These are phyloP conservation scores for Callipepla squamata DNA, from an alignment of 2,113 vertebrate species.

Conservation along the genomic window DNA sequence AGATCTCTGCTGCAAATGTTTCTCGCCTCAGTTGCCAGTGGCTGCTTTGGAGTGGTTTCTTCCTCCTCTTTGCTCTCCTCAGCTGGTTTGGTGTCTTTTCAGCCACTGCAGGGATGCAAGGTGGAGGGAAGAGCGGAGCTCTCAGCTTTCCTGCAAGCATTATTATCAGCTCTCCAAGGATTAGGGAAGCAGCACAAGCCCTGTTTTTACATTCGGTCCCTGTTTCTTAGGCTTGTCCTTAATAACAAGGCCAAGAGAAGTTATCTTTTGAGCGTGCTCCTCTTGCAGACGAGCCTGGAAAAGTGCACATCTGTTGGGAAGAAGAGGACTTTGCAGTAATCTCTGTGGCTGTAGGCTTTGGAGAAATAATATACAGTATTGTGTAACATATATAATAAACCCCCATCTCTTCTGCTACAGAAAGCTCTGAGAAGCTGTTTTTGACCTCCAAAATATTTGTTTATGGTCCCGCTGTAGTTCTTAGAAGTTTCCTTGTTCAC, in stretches of 20 bases:
- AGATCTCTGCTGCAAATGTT: not conserved
- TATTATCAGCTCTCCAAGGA: rapidly evolving
- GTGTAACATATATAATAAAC: not conserved
- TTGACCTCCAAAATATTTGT: not conserved
- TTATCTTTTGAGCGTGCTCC: not conserved
- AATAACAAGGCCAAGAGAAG: not conserved
- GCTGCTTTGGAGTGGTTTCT: not conserved
- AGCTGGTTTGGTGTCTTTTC: not conserved
- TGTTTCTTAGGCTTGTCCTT: not conserved
- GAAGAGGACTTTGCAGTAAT: not conserved
- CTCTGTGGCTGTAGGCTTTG: not conserved
- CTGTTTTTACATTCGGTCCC: not conserved
- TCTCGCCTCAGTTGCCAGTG: rapidly evolving
- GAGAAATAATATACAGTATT: not conserved
- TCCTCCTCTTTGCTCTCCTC: not conserved
- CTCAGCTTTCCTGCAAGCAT: rapidly evolving
- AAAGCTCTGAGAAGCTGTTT: not conserved
- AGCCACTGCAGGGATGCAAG: rapidly evolving
- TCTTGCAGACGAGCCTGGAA: not conserved
- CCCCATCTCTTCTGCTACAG: not conserved
- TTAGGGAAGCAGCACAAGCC: not conserved
- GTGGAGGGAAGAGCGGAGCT: not conserved
- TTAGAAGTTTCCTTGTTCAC: not conserved
- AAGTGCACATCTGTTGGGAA: not conserved
- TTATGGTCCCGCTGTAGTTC: not conserved